Percentiles rank a stretch among this genome's conserved stretches.
phyloP scores from a whole-genome alignment of 1,140 invertebrate species.

The Panulirus ornatus region DNA sequence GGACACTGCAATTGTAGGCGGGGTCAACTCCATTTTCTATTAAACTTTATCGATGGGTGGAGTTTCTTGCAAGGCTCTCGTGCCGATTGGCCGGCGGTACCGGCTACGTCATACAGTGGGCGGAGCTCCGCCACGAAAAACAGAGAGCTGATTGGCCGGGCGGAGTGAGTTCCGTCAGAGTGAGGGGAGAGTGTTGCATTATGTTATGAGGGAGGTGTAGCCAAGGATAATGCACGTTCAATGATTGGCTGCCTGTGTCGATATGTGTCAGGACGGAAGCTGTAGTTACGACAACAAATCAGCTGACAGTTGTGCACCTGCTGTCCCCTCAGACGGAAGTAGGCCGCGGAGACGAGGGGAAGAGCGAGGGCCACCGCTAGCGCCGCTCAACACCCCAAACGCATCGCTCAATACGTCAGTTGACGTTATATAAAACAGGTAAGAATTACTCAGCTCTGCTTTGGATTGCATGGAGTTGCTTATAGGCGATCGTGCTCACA shows the following conservation, averaged over 20 bases:
- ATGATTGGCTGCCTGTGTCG: conserved; percentile 71
- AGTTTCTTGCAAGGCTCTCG: neutral
- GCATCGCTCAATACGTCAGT: neutral
- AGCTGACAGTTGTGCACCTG: conserved; percentile 71
- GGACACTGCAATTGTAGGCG: conserved; percentile 58
- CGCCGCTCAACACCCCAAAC: too few species aligned
- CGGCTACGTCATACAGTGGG: conserved; percentile 42
- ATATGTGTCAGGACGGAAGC: conserved; percentile 70
- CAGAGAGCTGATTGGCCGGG: conserved; percentile 42
- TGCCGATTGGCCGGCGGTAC: neutral
- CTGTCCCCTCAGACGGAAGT: conserved; percentile 64
- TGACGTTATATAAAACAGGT: neutral
- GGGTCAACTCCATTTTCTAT: conserved; percentile 70
- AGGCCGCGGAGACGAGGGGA: conserved; percentile 37
- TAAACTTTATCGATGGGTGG: conserved; percentile 50
- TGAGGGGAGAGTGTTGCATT: conserved; percentile 64
- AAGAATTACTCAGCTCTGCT: neutral
- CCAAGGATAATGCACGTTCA: conserved; percentile 71
- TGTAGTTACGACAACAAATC: conserved; percentile 72
- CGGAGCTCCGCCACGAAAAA: conserved; percentile 20
- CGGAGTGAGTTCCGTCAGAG: conserved; percentile 4
- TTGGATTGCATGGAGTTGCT: too few species aligned
- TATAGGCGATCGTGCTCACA: too few species aligned
- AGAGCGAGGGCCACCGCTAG: neutral
- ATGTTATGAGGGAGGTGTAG: conserved; percentile 71